These are phyloP conservation scores for Acanthosepion esculentum DNA, from an alignment of 2,888 invertebrate genomes.

Conservation along the genomic window DNA sequence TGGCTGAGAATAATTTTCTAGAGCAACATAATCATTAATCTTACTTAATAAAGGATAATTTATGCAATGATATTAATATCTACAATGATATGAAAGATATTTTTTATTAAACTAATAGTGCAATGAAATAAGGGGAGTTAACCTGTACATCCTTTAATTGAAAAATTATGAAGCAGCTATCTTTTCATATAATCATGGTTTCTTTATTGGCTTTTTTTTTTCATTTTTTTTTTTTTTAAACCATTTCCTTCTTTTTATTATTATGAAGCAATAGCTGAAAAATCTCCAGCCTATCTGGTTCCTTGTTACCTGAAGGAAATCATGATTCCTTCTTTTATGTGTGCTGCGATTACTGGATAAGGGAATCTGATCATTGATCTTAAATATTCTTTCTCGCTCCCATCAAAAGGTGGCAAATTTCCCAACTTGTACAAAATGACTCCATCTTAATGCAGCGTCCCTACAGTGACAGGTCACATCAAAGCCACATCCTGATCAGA, in stretches of 20 bases:
- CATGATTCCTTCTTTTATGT: conserved; percentile 21
- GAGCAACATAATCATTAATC: no score
- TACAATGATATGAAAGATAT: not conserved
- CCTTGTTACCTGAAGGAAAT: not conserved
- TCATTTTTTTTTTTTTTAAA: no score
- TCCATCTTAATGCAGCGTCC: not conserved
- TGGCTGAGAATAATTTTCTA: no score
- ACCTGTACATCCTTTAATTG: no score
- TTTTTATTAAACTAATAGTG: not conserved
- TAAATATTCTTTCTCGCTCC: not conserved
- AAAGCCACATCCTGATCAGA: conserved; percentile 33
- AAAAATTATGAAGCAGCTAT: not conserved
- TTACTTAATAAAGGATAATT: no score
- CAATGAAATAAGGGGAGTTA: not conserved
- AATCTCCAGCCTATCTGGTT: not conserved
- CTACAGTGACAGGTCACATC: conserved; percentile 33
- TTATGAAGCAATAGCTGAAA: not conserved
- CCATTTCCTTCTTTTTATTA: not conserved
- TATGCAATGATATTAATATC: no score
- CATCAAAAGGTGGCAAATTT: conserved; percentile 33
- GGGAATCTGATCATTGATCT: not conserved
- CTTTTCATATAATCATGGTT: no score
- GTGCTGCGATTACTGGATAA: not conserved
- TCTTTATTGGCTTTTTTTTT: no score
- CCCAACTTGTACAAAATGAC: conserved; percentile 22